Evolutionary conservation across 2,888 invertebrate genomes (phyloP), one percentile per base, ranked within the genome.

Genomic region (Caenorhabditis panamensis): DNA sequence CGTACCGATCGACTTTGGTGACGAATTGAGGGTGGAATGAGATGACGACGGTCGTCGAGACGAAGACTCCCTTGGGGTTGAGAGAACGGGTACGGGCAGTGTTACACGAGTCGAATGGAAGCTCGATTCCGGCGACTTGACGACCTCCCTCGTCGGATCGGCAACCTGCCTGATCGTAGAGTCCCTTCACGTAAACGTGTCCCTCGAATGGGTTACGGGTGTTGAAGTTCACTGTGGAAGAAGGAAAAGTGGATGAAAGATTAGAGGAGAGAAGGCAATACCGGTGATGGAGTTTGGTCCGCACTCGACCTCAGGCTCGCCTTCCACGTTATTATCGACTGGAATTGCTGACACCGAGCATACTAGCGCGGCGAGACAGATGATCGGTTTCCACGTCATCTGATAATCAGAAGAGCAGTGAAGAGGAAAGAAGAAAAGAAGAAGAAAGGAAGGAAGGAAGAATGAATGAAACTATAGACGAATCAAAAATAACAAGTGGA

Each of bases 11-110:
- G 20, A 86, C 87, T 82, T 90, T 90, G 49, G 90, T 90, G 59
- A 90, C 88, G 76, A 90, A 90, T 73, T 89, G 90, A 0, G 91
- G 91, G 59, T 91, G 91, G 88, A 91, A 91, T 20, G 89, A 87
- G 83, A 91, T 90, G 84, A 91, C 90, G 51, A 91, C 90, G 47
- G 89, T 90, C 61, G 88, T 87, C 37, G 88, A 79, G 69, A 91
- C 89, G 79, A 90, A 91, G 53, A 91, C 88, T 72, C 91, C 90
- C 59, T 86, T 83, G n/a, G 91, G 91, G 69, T 91, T 90, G 51
- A 90, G 79, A 16, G 91, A 91, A 28, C 91, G 84, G 18, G 90
- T 89, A 36, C 91, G 83, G 49, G 85, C 85, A 16, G 81, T 81
- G 80, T 85, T 85, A 62, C 89, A 89, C 4, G 88, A 82, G 79